These are phyloP conservation scores for Labroides dimidiatus DNA, from an alignment of 2,797 vertebrate species.

Conservation along the genomic window DNA sequence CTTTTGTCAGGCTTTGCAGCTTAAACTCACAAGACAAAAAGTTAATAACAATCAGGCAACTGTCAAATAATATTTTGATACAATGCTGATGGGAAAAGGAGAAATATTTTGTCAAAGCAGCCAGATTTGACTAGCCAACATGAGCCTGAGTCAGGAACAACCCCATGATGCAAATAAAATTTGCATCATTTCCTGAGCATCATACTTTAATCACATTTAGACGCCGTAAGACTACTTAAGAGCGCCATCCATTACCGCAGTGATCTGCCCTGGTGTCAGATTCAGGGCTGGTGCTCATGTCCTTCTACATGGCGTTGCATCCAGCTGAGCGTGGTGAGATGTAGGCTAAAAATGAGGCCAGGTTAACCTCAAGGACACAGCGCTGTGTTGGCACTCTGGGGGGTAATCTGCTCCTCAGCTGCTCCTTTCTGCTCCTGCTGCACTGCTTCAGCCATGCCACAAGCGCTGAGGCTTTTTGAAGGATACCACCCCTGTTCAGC, in stretches of 20 bases:
- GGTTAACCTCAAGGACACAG: slow-evolving; percentile 64
- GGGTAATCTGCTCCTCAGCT: slow-evolving; percentile 39
- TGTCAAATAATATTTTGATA: neutral
- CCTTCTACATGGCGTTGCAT: slow-evolving; percentile 30
- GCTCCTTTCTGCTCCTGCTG: slow-evolving; percentile 32
- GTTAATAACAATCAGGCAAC: no score
- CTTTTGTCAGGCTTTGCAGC: neutral
- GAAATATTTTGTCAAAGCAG: no score
- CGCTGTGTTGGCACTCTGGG: slow-evolving; percentile 39
- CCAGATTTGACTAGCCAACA: no score
- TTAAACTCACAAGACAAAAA: neutral
- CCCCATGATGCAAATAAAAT: neutral
- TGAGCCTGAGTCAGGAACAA: neutral
- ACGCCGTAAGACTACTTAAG: neutral
- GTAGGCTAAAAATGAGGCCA: slow-evolving; percentile 68
- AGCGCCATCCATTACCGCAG: neutral
- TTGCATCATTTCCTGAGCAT: neutral
- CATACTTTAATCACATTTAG: neutral
- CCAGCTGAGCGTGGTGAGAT: slow-evolving; percentile 53
- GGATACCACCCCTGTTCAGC: slow-evolving; percentile 42
- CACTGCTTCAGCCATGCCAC: slow-evolving; percentile 23
- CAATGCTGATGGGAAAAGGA: neutral
- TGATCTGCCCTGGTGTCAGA: slow-evolving; percentile 16
- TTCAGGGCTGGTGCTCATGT: slow-evolving; percentile 32
- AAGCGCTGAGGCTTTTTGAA: slow-evolving; percentile 34